Evolutionary conservation across 2,797 vertebrate species (phyloP), one percentile per base, ranked within the genome.

Genomic region (Phoxinus dragarum): DNA sequence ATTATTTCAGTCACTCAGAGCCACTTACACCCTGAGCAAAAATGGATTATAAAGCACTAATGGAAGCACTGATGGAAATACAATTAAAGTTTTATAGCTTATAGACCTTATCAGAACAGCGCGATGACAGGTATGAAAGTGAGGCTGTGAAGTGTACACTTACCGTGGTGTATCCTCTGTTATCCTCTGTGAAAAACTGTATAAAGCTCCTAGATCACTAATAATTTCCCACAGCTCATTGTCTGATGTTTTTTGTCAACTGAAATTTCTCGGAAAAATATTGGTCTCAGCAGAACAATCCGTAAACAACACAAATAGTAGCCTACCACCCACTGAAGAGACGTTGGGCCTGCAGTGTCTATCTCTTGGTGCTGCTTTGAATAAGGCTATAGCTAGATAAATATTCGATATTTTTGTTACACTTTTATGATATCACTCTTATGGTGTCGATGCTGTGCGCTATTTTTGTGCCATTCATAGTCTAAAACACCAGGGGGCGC

Each of bases 401-500:
- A 31, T 47, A 59, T 73, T 49, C 4, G 3, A 19, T 7, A 8
- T 27, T 16, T 73, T 31, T 17, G 7, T 19, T 31, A 11, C 16
- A 19, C 31, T 19, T 75, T 54, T 36, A 38, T 36, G 44, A 47
- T 42, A 10, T 47, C 4, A 47, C 23, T 42, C 21, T 4, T 6
- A n/a, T 69, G 38, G 71, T 52, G 16, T 47, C 31, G 5, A 3
- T 49, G 10, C 4, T 34, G 16, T 10, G 44, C 9, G 42, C 16
- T 34, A 11, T 27, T 47, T 19, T 31, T 49, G 23, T 61, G 11
- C n/a, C n/a, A 19, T 19, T 49, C 47, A 9, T 27, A 31, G 27
- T 64, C 12, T 40, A 40, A 54, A 71, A 61, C 81, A 82, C 81
- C 12, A 47, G 81, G 69, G 11, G 81, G 81, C 81, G 69, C 80